phyloP scores from a whole-genome alignment of 2,113 vertebrate genomes.

The Nematolebias whitei region DNA sequence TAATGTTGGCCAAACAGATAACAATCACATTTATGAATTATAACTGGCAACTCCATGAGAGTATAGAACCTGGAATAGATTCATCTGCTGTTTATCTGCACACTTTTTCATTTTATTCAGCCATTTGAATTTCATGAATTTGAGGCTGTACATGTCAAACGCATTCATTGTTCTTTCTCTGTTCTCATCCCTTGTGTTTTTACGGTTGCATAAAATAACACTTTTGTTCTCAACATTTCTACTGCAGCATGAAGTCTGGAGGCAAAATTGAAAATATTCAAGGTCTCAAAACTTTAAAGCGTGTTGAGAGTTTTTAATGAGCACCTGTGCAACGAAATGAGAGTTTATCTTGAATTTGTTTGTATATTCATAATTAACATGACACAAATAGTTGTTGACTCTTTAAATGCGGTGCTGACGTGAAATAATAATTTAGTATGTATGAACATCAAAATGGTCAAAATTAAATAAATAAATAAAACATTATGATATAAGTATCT shows the following conservation, averaged over 20 bases:
- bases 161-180: conserved; percentile 12
- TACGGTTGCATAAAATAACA: not conserved
- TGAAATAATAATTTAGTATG: no score
- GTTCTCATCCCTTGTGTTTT: not conserved
- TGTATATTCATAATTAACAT: not conserved
- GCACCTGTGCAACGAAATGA: not conserved
- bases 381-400: not conserved
- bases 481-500: no score
- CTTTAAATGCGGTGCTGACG: not conserved
- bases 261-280: not conserved
- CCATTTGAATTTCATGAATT: not conserved
- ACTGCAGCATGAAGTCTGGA: not conserved
- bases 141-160: conserved; percentile 1
- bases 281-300: conserved; percentile 6
- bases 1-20: conserved; percentile 19
- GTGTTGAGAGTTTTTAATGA: not conserved
- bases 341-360: not conserved
- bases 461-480: no score
- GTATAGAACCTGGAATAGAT: not conserved
- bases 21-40: conserved; percentile 28
- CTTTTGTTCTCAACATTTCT: conserved; percentile 19
- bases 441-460: no score
- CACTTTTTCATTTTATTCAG: not conserved
- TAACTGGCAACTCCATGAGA: not conserved
- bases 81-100: not conserved